These are phyloP conservation scores for Clarias fuscus DNA, from an alignment of 2,797 vertebrate genomes.

Conservation along the genomic window DNA sequence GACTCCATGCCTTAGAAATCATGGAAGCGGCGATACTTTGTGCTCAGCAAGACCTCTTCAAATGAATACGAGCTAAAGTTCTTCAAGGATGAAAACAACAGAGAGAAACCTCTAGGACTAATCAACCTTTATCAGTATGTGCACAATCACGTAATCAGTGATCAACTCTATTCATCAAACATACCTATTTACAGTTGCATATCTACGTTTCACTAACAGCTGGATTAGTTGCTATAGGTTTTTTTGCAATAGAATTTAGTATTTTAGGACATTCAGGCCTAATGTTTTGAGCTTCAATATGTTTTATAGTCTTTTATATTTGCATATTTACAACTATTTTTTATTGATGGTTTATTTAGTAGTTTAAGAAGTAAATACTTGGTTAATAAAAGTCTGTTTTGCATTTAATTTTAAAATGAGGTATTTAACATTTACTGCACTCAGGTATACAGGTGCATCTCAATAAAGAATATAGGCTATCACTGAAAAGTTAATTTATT, in stretches of 20 bases:
- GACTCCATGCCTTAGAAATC: conserved; percentile 44
- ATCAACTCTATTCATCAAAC: neutral
- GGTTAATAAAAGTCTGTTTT: no score
- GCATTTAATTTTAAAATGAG: no score
- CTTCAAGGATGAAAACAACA: conserved; percentile 40
- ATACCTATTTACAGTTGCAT: no score
- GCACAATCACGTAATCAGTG: neutral
- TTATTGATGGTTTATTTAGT: no score
- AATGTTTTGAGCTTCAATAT: neutral
- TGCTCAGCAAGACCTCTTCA: conserved; percentile 19
- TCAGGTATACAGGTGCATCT: no score
- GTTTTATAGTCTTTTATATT: no score
- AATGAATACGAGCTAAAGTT: conserved; percentile 39
- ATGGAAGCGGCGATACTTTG: conserved; percentile 53
- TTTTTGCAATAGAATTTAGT: no score
- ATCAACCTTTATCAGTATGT: conserved; percentile 49
- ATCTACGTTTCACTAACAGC: neutral
- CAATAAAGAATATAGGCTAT: no score
- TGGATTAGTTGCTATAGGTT: neutral
- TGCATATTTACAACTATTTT: neutral
- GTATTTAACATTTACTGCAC: no score
- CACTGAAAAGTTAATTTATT: no score
- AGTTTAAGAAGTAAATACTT: no score
- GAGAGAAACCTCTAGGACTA: conserved; percentile 26
- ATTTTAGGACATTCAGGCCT: neutral